Evolutionary conservation across 2,113 vertebrate genomes (phyloP).

Genomic region (Brachypteracias leptosomus): DNA sequence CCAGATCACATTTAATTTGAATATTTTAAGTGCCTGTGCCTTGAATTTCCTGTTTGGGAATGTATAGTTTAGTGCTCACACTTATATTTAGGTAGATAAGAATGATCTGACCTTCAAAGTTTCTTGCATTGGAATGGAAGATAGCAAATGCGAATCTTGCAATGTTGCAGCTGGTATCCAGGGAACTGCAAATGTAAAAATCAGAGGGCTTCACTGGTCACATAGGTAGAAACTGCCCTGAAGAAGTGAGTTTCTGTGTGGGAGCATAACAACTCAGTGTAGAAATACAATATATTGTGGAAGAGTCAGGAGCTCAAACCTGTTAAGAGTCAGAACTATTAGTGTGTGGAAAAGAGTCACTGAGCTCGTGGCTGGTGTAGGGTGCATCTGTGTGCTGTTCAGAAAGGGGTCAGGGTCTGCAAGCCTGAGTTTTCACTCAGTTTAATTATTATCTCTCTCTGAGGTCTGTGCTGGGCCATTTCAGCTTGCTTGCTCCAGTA

Average conservation of each 20-base stretch:
- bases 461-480: neutral
- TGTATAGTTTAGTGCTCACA: neutral
- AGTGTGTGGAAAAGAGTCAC: neutral
- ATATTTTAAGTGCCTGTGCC: neutral
- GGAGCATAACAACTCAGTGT: neutral
- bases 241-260: neutral
- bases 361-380: neutral
- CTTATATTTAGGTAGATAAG: neutral
- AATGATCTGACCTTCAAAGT: neutral
- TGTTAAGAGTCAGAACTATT: neutral
- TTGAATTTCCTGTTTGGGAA: neutral
- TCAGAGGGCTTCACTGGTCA: neutral
- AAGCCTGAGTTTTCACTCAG: neutral
- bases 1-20: neutral
- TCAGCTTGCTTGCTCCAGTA: neutral
- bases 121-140: neutral
- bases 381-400: neutral
- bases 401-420: neutral
- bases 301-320: neutral
- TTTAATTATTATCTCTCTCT: neutral
- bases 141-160: neutral
- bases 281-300: neutral
- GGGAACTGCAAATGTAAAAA: neutral
- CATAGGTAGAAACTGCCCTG: neutral
- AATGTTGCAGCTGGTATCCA: neutral